Evolutionary conservation across 1,140 invertebrate species (phyloP), one percentile per base, ranked within the genome.

Genomic region (Cephus cinctus): DNA sequence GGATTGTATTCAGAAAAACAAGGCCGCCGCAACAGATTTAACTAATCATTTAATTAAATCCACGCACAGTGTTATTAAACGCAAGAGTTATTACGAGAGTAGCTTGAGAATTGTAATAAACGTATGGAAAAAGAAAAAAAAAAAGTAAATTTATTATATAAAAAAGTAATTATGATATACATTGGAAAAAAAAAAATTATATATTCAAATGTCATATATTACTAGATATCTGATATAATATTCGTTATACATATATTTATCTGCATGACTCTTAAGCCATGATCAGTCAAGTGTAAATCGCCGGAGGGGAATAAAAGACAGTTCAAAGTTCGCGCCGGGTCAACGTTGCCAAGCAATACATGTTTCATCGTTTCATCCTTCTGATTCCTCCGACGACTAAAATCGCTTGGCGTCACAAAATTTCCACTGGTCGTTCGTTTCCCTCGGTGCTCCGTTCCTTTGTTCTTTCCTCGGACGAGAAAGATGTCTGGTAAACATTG

Each of bases 241-340:
- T n/a, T n/a, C n/a, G n/a, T n/a, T n/a, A n/a, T n/a, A n/a, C n/a
- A n/a, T n/a, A n/a, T n/a, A n/a, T n/a, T n/a, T n/a, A n/a, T n/a
- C n/a, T n/a, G n/a, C n/a, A n/a, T n/a, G n/a, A n/a, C n/a, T n/a
- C n/a, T n/a, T n/a, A n/a, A n/a, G n/a, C n/a, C n/a, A n/a, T n/a
- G n/a, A n/a, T n/a, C n/a, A n/a, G n/a, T n/a, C n/a, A n/a, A n/a
- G n/a, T n/a, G n/a, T n/a, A n/a, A n/a, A n/a, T n/a, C n/a, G n/a
- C n/a, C n/a, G n/a, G n/a, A n/a, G n/a, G n/a, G n/a, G n/a, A n/a
- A n/a, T n/a, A n/a, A n/a, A n/a, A n/a, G 2, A 31, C 23, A 32
- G 68, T 65, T 66, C 61, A 71, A 58, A 63, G 63, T 61, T 67
- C 63, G 54, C 47, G 52, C 53, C 43, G 59, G 66, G 65, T 69